Percentiles rank a stretch among this genome's conserved stretches.
Conservation (phyloP, 1,140 invertebrate genomes). For the Diorhabda sublineata region DNA sequence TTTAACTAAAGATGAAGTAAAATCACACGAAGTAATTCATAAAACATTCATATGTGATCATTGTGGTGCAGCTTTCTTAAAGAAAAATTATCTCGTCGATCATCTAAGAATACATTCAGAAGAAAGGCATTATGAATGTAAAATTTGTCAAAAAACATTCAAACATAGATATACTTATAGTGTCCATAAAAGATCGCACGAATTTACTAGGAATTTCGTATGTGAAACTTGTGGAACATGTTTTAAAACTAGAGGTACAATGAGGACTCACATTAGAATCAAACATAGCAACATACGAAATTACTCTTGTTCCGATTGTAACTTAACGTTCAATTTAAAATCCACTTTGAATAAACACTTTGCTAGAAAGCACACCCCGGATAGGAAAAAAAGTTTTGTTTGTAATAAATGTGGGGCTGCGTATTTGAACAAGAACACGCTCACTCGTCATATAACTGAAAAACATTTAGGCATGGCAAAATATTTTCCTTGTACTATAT, state of each 20-base stretch:
- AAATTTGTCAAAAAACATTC: slow-evolving; percentile 18
- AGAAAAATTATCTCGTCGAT: slow-evolving; percentile 14
- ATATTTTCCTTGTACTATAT: slow-evolving; percentile 11
- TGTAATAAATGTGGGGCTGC: slow-evolving; percentile 29
- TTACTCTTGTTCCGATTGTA: slow-evolving; percentile 38
- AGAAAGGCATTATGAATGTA: slow-evolving; percentile 9
- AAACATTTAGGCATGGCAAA: slow-evolving; percentile 27
- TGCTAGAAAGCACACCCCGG: slow-evolving; percentile 25
- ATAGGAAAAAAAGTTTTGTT: slow-evolving; percentile 29
- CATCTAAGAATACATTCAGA: slow-evolving; percentile 13
- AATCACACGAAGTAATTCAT: slow-evolving; percentile 44
- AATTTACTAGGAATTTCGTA: slow-evolving; percentile 35
- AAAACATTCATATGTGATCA: slow-evolving; percentile 47
- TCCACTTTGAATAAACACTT: slow-evolving; percentile 37
- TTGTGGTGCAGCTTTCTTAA: slow-evolving; percentile 51
- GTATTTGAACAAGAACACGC: slow-evolving; percentile 33
- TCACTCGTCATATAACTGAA: slow-evolving; percentile 28
- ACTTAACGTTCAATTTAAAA: slow-evolving; percentile 35
- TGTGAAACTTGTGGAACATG: slow-evolving; percentile 37
- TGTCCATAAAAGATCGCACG: slow-evolving; percentile 49
- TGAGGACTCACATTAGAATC: slow-evolving; percentile 36
- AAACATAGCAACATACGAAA: slow-evolving; percentile 34
- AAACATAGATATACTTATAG: slow-evolving; percentile 35
- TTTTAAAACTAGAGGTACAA: slow-evolving; percentile 34
- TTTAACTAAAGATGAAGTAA: slow-evolving; percentile 4